Evolutionary conservation across 2,888 invertebrate species (phyloP).

Genomic region (Drosophila maculinotata): DNA sequence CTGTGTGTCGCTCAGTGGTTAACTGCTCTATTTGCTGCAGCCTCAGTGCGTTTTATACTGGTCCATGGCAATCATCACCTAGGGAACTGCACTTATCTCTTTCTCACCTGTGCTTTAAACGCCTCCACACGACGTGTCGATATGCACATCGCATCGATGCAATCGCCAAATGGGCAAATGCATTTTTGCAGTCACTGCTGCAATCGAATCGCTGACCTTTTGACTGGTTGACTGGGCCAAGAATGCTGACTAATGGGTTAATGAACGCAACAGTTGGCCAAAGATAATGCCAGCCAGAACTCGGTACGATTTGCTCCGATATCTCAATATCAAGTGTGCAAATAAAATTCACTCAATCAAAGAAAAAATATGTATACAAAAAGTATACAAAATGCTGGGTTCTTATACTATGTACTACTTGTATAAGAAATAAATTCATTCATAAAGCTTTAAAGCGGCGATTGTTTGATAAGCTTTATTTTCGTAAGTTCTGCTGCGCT

Average conservation of each 20-base stretch:
- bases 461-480: background rate
- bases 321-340: too few species aligned
- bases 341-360: too few species aligned
- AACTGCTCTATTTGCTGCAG: background rate
- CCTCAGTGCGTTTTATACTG: constrained; percentile 29
- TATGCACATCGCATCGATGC: constrained; percentile 29
- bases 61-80: background rate
- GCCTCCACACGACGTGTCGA: constrained; percentile 29
- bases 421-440: too few species aligned
- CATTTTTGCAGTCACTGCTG: constrained; percentile 18
- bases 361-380: too few species aligned
- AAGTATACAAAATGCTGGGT: too few species aligned
- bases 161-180: constrained; percentile 2
- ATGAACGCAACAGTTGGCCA: constrained; percentile 12
- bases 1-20: background rate
- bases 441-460: background rate
- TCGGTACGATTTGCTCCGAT: too few species aligned
- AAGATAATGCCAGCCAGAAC: background rate
- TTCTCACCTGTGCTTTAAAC: background rate
- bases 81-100: constrained; percentile 13
- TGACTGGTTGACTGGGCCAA: constrained; percentile 1
- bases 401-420: too few species aligned
- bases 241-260: constrained; percentile 9
- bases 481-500: too few species aligned
- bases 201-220: too few species aligned